Evolutionary conservation across 2,888 invertebrate genomes (phyloP), one percentile per base, ranked within the genome.

Genomic region (Hoplodrina blanda): DNA sequence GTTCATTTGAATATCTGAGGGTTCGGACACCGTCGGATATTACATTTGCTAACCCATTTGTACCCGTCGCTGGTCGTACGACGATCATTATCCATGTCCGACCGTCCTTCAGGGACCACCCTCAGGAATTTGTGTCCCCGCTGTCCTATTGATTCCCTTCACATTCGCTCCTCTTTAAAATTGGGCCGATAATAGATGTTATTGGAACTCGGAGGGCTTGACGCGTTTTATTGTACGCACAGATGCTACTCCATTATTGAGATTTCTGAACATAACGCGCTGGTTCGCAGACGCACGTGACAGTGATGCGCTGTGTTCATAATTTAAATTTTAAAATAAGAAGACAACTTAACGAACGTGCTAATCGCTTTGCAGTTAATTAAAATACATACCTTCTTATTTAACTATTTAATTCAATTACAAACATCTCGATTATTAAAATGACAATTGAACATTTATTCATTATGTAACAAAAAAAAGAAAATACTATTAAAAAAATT

Each of bases 11-110:
- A 94, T 93, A 92, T 91, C 91, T 69, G 69, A 87, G 89, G 87
- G 90, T 87, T 91, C 90, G 91, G 94, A 93, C 91, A 90, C 91
- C 85, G 87, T 90, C 94, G 94, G 94, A 95, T 95, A 95, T 96
- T 96, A 94, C 94, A 95, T 95, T 95, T 92, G 94, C 94, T 94
- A 92, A 92, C 91, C 94, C 94, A 96, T 95, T 96, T 96, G 95
- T 96, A 95, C 88, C 94, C 95, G 95, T 95, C 91, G 89, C 87
- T 89, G 90, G 93, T 89, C 90, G 90, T 89, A 88, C 89, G 88
- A 90, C 91, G 91, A 94, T 95, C 95, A 95, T 95, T 95, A 95
- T 95, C 93, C 93, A 85, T 94, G 94, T 93, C 92, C 89, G 90
- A 88, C 90, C 89, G 87, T 90, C 88, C 94, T 91, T 92, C 81